These are phyloP conservation scores for Falco peregrinus DNA, from an alignment of 2,797 vertebrate species.

Conservation along the genomic window DNA sequence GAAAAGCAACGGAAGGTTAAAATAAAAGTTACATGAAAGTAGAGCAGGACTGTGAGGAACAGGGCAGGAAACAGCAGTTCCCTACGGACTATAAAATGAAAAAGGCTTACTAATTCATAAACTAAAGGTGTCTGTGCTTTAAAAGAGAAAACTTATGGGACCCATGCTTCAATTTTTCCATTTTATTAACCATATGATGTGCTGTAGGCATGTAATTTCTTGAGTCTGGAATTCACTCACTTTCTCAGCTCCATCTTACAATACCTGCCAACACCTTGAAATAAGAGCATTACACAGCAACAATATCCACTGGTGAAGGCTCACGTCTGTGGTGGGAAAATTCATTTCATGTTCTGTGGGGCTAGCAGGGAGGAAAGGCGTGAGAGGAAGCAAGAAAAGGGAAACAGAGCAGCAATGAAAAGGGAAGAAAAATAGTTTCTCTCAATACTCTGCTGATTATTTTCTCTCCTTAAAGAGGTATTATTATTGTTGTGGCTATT, in stretches of 20 bases:
- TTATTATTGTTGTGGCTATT: neutral
- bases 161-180: conserved; percentile 16
- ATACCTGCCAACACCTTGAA: conserved; percentile 36
- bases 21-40: conserved; percentile 48
- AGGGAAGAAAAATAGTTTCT: neutral
- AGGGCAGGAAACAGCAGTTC: conserved; percentile 28
- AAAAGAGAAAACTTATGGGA: conserved; percentile 37
- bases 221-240: neutral
- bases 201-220: conserved; percentile 41
- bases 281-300: neutral
- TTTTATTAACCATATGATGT: conserved; percentile 53
- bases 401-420: neutral
- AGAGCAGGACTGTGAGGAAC: neutral
- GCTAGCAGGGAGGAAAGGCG: neutral
- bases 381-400: neutral
- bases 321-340: neutral
- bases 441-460: neutral
- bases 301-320: neutral
- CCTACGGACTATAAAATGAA: conserved; percentile 37
- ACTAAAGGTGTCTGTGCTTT: conserved; percentile 32
- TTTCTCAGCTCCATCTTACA: neutral
- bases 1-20: conserved; percentile 39
- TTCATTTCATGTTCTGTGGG: neutral
- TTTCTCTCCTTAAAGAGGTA: neutral
- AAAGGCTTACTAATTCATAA: conserved; percentile 68